These are phyloP conservation scores for Bos javanicus DNA, from an alignment of 2,113 vertebrate genomes.

Conservation along the genomic window DNA sequence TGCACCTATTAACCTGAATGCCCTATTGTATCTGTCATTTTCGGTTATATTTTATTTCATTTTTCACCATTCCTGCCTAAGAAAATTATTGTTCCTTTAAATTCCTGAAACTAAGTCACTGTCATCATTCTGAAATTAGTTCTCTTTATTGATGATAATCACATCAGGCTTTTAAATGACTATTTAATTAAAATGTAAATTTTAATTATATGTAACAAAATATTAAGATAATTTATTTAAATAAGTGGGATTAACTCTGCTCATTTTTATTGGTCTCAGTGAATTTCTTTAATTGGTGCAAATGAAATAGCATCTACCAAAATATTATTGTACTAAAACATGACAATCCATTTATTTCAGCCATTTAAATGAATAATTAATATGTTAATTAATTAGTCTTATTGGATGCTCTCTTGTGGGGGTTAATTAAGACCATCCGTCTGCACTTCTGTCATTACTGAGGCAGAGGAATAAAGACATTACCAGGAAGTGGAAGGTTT, in stretches of 20 bases:
- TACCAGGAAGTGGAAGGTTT: not conserved
- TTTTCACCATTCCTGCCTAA: not conserved
- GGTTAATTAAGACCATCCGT: not conserved
- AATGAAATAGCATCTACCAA: not conserved
- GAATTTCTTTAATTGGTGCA: not conserved
- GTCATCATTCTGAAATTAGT: not conserved
- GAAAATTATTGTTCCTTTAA: not conserved
- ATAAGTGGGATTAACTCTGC: not conserved
- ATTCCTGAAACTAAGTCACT: not conserved
- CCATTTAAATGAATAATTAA: not conserved
- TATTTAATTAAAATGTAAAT: not conserved
- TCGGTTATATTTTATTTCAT: not conserved
- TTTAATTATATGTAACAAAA: not conserved
- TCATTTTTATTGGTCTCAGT: not conserved
- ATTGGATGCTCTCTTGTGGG: not conserved
- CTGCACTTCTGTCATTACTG: not conserved
- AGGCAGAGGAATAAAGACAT: not conserved
- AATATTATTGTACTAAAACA: not conserved
- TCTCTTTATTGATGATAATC: not conserved
- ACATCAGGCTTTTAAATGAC: not conserved
- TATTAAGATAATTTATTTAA: not conserved
- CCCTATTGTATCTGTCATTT: not conserved
- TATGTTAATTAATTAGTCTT: constrained; percentile 4
- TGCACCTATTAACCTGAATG: constrained; percentile 18
- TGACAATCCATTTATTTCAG: not conserved